These are phyloP conservation scores for Entomyzon cyanotis DNA, from an alignment of 2,113 vertebrate genomes.

Conservation along the genomic window DNA sequence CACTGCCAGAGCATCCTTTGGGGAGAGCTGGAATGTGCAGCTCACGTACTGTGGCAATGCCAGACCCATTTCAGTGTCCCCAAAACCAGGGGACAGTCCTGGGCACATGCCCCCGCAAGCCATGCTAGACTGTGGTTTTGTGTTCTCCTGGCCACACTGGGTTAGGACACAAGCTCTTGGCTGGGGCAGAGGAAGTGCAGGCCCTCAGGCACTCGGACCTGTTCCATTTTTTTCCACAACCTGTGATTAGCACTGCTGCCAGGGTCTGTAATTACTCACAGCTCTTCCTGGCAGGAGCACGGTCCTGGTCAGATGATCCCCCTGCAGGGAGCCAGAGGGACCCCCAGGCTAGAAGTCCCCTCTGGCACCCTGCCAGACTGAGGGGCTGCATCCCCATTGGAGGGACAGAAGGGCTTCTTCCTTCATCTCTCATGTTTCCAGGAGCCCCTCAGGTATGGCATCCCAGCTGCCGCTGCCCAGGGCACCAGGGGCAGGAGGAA, in stretches of 20 bases:
- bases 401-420: neutral
- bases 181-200: neutral
- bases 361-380: neutral
- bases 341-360: neutral
- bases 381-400: neutral
- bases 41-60: neutral
- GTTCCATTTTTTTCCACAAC: neutral
- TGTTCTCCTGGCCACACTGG: neutral
- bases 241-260: neutral
- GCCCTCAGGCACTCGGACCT: neutral
- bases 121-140: neutral
- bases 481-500: neutral
- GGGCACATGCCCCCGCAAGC: neutral
- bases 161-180: accelerated
- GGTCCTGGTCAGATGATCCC: neutral
- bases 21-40: neutral
- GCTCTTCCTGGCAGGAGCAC: neutral
- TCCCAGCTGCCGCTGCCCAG: accelerated
- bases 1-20: neutral
- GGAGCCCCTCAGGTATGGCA: neutral
- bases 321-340: neutral
- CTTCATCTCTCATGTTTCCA: neutral
- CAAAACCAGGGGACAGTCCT: neutral
- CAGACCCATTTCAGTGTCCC: neutral
- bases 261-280: neutral